Evolutionary conservation across 2,888 invertebrate species (phyloP).

Genomic region (Parnassius glacialis): DNA sequence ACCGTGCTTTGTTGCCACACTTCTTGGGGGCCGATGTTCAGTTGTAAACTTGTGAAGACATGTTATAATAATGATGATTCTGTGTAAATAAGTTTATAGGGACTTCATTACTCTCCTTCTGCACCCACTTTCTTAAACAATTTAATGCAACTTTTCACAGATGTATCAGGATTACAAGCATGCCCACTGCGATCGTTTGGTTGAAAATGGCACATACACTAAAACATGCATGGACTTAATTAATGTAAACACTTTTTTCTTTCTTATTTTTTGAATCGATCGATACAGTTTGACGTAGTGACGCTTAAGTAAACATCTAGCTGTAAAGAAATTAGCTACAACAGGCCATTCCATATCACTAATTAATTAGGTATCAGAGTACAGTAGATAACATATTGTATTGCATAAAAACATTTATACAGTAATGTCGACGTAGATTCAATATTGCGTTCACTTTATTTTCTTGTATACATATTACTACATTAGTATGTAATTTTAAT

Average conservation of each 20-base stretch:
- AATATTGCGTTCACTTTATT: neutral
- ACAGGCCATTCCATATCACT: slow-evolving; percentile 10
- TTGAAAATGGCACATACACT: slow-evolving; percentile 54
- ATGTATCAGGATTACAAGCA: slow-evolving; percentile 67
- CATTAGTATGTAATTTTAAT: too few relatives aligned
- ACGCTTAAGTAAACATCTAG: slow-evolving; percentile 15
- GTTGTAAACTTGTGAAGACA: too few relatives aligned
- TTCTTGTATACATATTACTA: too few relatives aligned
- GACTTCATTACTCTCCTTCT: neutral
- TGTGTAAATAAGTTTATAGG: too few relatives aligned
- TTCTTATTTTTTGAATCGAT: slow-evolving; percentile 21
- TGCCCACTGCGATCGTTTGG: slow-evolving; percentile 69
- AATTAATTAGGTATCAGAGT: slow-evolving; percentile 13
- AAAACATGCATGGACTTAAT: slow-evolving; percentile 66
- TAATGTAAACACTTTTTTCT: slow-evolving; percentile 48
- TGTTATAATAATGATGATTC: too few relatives aligned
- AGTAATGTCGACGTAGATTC: neutral
- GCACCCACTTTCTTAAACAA: slow-evolving; percentile 7
- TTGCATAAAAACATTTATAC: slow-evolving; percentile 1
- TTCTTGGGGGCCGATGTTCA: too few relatives aligned
- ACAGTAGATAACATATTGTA: slow-evolving; percentile 13
- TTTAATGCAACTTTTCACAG: slow-evolving; percentile 50
- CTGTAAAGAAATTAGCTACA: slow-evolving; percentile 16
- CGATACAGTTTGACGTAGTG: neutral
- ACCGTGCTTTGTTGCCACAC: too few relatives aligned